phyloP scores from a whole-genome alignment of 2,888 invertebrate genomes.

The Dryobota labecula region DNA sequence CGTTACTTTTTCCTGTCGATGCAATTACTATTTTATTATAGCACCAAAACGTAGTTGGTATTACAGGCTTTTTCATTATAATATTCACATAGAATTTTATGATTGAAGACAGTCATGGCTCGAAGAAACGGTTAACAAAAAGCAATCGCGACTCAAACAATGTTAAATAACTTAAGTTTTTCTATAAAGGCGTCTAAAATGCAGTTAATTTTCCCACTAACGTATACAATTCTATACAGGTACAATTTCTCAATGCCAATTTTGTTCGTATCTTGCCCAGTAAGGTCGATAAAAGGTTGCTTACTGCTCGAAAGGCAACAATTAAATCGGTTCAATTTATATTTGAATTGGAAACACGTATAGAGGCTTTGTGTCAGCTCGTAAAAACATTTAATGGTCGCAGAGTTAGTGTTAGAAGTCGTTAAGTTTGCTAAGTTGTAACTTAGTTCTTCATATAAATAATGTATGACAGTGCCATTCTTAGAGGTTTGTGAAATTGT shows the following conservation, averaged over 20 bases:
- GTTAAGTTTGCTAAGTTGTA: slow-evolving; percentile 27
- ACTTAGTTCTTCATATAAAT: slow-evolving; percentile 29
- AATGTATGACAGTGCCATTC: slow-evolving; percentile 8
- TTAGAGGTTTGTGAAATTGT: neutral
- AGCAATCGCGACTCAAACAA: neutral
- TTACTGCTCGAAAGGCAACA: slow-evolving; percentile 17
- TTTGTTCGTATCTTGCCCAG: slow-evolving; percentile 16
- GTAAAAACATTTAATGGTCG: slow-evolving; percentile 40
- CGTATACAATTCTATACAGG: neutral
- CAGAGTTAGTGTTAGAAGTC: slow-evolving; percentile 14
- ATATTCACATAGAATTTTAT: neutral
- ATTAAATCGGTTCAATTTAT: slow-evolving; percentile 42
- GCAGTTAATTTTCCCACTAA: neutral
- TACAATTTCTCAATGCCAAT: slow-evolving; percentile 26
- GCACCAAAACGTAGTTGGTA: neutral
- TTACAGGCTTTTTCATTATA: neutral
- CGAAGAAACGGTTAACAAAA: neutral
- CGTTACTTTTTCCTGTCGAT: slow-evolving; percentile 6
- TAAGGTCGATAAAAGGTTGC: slow-evolving; percentile 28
- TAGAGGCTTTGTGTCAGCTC: slow-evolving; percentile 29
- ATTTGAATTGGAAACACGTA: slow-evolving; percentile 50
- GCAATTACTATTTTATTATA: slow-evolving; percentile 1
- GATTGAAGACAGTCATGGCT: neutral
- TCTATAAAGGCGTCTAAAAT: neutral
- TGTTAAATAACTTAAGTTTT: neutral